These are phyloP conservation scores for Falco rusticolus DNA, from an alignment of 2,797 vertebrate genomes.

Conservation along the genomic window DNA sequence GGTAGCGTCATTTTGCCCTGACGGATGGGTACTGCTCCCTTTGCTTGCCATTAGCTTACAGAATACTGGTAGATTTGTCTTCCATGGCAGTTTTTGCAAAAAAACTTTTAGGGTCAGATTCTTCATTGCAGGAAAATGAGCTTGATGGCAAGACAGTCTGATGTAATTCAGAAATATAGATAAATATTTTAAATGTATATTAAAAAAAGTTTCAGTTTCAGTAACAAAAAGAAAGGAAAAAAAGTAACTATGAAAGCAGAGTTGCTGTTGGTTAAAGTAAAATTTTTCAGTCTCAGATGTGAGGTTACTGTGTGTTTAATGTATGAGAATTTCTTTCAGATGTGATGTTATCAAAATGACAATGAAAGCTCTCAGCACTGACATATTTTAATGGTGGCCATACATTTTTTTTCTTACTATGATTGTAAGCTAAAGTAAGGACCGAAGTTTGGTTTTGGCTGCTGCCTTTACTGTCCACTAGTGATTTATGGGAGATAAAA, in stretches of 20 bases:
- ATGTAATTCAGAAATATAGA: not conserved
- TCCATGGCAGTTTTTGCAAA: not conserved
- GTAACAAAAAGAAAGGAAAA: not conserved
- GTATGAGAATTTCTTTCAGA: not conserved
- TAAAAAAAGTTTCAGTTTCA: not conserved
- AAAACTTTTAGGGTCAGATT: not conserved
- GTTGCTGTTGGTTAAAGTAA: not conserved
- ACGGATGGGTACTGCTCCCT: not conserved
- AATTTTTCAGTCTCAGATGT: not conserved
- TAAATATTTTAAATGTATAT: not conserved
- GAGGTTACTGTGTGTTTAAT: not conserved
- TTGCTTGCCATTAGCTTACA: not conserved
- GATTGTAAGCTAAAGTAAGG: not conserved
- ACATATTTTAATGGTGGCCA: not conserved
- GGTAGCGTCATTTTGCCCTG: not conserved
- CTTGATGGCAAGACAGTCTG: not conserved
- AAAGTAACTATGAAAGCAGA: not conserved
- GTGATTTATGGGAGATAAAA: not conserved
- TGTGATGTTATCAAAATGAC: not conserved
- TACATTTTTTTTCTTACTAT: not conserved
- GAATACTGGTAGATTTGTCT: not conserved
- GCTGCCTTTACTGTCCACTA: not conserved
- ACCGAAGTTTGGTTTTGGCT: not conserved
- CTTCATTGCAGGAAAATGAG: not conserved
- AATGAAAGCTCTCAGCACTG: not conserved